Evolutionary conservation across 2,113 vertebrate genomes (phyloP).

Genomic region (Lycaon pictus): DNA sequence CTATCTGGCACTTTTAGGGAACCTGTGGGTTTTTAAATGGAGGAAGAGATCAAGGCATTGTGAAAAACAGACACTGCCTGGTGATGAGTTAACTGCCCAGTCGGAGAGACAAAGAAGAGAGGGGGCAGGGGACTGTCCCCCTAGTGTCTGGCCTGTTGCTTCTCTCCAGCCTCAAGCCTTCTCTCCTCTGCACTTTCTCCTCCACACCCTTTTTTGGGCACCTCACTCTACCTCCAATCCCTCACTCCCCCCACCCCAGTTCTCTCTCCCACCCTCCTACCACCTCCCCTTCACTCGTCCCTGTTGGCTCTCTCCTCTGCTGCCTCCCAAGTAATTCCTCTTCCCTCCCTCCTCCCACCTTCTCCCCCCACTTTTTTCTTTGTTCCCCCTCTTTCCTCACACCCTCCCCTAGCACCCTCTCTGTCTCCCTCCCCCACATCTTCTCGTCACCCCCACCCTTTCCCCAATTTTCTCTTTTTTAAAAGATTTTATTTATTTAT

Average conservation of each 20-base stretch:
- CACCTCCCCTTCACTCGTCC: background rate
- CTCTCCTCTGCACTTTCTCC: background rate
- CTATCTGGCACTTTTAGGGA: constrained; percentile 75
- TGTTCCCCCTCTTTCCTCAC: background rate
- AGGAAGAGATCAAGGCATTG: constrained; percentile 77
- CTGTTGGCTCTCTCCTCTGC: background rate
- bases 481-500: no score
- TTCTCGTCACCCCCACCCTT: background rate
- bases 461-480: background rate
- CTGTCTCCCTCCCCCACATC: background rate
- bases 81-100: background rate
- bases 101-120: background rate
- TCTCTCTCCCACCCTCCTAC: background rate
- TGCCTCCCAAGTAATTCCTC: background rate
- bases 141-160: background rate
- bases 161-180: background rate
- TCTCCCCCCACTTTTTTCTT: background rate
- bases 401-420: background rate
- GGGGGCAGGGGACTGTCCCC: background rate
- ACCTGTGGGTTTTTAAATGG: constrained; percentile 78
- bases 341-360: background rate
- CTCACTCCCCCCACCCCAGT: no score
- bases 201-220: background rate
- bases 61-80: constrained; percentile 50
- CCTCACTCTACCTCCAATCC: no score